phyloP scores from a whole-genome alignment of 2,888 invertebrate species.

The Protophormia terraenovae region DNA sequence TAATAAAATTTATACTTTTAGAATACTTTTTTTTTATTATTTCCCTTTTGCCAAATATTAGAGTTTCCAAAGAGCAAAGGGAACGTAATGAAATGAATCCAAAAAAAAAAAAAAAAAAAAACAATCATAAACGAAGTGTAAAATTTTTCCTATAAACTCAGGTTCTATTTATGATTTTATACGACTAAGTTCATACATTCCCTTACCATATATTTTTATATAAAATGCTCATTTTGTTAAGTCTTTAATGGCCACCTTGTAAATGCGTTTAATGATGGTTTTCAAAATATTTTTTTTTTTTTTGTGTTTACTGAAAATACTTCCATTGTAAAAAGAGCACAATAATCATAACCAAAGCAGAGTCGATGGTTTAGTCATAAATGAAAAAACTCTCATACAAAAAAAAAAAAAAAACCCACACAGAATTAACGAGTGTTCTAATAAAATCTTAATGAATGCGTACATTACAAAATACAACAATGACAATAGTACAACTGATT shows the following conservation, averaged over 20 bases:
- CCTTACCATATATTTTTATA: background rate
- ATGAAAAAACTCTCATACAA: background rate
- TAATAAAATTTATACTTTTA: slow-evolving; percentile 31
- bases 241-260: slow-evolving; percentile 53
- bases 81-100: background rate
- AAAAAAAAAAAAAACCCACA: background rate
- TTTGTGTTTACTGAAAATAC: background rate
- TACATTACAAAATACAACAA: slow-evolving; percentile 14
- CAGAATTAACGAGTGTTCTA: slow-evolving; percentile 41
- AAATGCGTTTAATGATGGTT: slow-evolving; percentile 47
- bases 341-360: slow-evolving; percentile 12
- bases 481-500: slow-evolving; percentile 16
- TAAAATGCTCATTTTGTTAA: slow-evolving; percentile 46
- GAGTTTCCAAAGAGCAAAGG: background rate
- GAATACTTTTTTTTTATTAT: background rate
- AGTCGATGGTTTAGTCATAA: slow-evolving; percentile 39
- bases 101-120: background rate
- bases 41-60: background rate
- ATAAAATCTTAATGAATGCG: slow-evolving; percentile 59
- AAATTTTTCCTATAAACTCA: slow-evolving; percentile 46
- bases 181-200: background rate
- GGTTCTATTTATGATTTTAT: background rate
- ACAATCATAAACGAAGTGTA: slow-evolving; percentile 45
- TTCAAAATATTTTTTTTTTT: too few relatives aligned
- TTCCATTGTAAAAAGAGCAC: background rate